These are phyloP conservation scores for Dromiciops gliroides DNA, from an alignment of 2,113 vertebrate genomes.

Conservation along the genomic window DNA sequence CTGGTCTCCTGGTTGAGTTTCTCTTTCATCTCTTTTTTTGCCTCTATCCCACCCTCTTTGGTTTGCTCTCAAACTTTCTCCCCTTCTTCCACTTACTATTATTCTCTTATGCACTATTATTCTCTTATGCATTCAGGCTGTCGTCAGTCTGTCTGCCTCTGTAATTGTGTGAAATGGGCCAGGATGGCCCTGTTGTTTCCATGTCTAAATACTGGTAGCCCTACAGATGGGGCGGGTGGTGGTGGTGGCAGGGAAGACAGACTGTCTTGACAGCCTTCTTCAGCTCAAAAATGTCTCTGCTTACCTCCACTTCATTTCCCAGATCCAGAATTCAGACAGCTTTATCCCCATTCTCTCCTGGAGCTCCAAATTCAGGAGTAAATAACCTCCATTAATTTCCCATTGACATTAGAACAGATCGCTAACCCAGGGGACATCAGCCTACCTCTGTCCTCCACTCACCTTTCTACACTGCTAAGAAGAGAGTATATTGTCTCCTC, in stretches of 20 bases:
- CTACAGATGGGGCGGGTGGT: background rate
- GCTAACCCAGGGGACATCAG: background rate
- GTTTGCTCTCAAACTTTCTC: background rate
- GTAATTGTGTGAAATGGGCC: background rate
- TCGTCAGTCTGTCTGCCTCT: background rate
- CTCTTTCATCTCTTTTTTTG: background rate
- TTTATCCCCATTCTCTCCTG: background rate
- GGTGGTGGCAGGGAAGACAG: background rate
- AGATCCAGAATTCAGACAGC: background rate
- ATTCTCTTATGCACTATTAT: background rate
- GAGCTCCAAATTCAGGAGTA: background rate
- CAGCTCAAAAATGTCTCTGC: background rate
- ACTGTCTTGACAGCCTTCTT: background rate
- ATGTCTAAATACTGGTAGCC: background rate
- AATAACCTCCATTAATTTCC: background rate
- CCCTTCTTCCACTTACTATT: background rate
- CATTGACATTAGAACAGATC: background rate
- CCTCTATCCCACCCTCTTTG: background rate
- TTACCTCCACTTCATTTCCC: background rate
- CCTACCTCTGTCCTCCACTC: background rate
- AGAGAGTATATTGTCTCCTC: background rate
- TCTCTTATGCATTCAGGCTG: background rate
- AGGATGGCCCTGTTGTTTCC: background rate
- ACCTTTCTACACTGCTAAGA: background rate
- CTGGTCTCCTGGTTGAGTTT: background rate